Conservation (phyloP, 2,888 invertebrate genomes). For the Hybos culiciformis region DNA sequence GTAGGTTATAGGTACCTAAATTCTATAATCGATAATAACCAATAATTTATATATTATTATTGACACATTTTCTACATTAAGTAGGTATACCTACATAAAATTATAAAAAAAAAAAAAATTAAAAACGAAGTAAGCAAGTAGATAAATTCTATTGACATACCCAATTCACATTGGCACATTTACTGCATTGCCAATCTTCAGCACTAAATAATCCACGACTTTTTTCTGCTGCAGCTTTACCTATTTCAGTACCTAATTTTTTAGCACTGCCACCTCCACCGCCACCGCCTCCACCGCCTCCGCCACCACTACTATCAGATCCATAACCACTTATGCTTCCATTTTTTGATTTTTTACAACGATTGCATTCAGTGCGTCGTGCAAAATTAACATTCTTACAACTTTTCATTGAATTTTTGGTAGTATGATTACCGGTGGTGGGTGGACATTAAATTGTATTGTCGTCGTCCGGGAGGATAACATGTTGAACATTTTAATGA, state of each 20-base stretch:
- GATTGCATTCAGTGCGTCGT: slow-evolving; percentile 76
- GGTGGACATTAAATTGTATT: background rate
- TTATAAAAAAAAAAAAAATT: too few relatives aligned
- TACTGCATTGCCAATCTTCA: slow-evolving; percentile 99
- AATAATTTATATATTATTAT: too few relatives aligned
- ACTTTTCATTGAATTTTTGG: too few relatives aligned
- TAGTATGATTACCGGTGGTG: slow-evolving; percentile 19
- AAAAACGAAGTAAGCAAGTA: too few relatives aligned
- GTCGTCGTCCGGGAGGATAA: background rate
- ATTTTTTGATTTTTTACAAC: slow-evolving; percentile 44
- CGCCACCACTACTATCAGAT: slow-evolving; percentile 18
- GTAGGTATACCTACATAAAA: too few relatives aligned
- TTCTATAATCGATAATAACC: too few relatives aligned
- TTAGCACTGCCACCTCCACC: slow-evolving; percentile 38
- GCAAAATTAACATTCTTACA: slow-evolving; percentile 95
- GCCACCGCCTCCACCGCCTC: slow-evolving; percentile 18
- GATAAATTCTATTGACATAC: too few relatives aligned
- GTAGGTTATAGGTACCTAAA: too few relatives aligned
- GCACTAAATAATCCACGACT: slow-evolving; percentile 73
- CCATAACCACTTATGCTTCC: slow-evolving; percentile 13
- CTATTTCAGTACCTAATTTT: slow-evolving; percentile 90
- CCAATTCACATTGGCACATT: slow-evolving; percentile 98
- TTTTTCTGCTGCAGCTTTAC: slow-evolving; percentile 96
- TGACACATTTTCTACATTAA: too few relatives aligned
- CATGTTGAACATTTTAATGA: background rate